phyloP scores from a whole-genome alignment of 2,797 vertebrate species.

The Podarcis lilfordi region DNA sequence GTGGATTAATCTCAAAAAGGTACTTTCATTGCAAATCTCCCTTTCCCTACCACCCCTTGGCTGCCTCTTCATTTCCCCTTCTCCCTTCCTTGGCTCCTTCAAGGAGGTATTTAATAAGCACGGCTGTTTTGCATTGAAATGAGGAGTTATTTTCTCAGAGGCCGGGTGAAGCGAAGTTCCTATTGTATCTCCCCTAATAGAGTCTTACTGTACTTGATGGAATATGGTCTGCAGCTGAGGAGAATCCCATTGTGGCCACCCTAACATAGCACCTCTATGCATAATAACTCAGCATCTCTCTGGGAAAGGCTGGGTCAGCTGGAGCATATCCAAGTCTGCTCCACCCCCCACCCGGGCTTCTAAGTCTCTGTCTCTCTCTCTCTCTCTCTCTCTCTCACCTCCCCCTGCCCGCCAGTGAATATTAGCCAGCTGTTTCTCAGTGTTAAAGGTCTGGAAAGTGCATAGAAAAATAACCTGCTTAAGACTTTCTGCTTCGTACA shows the following conservation, averaged over 20 bases:
- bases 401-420: slow-evolving; percentile 28
- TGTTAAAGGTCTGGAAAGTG: not conserved
- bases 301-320: slow-evolving; percentile 29
- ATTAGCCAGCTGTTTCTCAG: slow-evolving; percentile 32
- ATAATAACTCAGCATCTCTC: slow-evolving; percentile 58
- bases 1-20: slow-evolving; percentile 90
- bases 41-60: slow-evolving; percentile 8
- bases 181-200: slow-evolving; percentile 73
- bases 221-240: slow-evolving; percentile 69
- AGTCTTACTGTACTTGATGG: slow-evolving; percentile 74
- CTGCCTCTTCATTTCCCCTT: slow-evolving; percentile 40
- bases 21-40: slow-evolving; percentile 73
- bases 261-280: slow-evolving; percentile 33
- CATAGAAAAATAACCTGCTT: not conserved
- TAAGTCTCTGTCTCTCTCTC: not conserved
- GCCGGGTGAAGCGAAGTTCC: slow-evolving; percentile 65
- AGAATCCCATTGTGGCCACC: slow-evolving; percentile 67
- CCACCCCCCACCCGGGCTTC: not conserved
- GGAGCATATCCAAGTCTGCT: slow-evolving; percentile 30
- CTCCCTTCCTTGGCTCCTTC: slow-evolving; percentile 58
- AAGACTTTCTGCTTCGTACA: not conserved
- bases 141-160: slow-evolving; percentile 77
- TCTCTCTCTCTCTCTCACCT: not conserved
- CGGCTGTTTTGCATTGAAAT: slow-evolving; percentile 91
- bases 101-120: slow-evolving; percentile 82